Percentiles rank a stretch among this genome's conserved stretches.
These are phyloP conservation scores for Drosophila yakuba DNA, from an alignment of 1,140 invertebrate genomes.

Conservation along the genomic window DNA sequence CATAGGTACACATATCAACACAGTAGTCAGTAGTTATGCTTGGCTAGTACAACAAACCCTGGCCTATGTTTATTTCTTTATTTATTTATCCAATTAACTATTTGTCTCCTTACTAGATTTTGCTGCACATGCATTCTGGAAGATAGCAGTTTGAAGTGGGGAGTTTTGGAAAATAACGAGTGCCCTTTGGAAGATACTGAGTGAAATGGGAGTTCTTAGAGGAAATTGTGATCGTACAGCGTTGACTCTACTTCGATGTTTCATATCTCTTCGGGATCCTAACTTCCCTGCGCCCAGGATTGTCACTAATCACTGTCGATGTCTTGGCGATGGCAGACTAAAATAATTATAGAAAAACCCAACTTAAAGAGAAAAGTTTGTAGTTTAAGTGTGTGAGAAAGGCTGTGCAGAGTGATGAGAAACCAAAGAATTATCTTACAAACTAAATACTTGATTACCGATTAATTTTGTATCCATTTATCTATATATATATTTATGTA, in stretches of 20 bases:
- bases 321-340: conserved; percentile 43
- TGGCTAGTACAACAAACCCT: conserved; percentile 48
- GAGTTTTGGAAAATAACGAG: conserved; percentile 23
- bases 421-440: conserved; percentile 34
- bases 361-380: not conserved
- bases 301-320: conserved; percentile 31
- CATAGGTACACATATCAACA: conserved; percentile 72
- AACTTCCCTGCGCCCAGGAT: not conserved
- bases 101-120: conserved; percentile 37
- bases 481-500: conserved; percentile 38
- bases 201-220: conserved; percentile 7
- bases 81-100: conserved; percentile 34
- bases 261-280: conserved; percentile 24
- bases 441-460: conserved; percentile 55
- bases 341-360: conserved; percentile 13
- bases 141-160: conserved; percentile 50
- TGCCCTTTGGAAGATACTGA: conserved; percentile 40
- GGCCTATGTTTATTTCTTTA: conserved; percentile 38
- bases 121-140: conserved; percentile 47
- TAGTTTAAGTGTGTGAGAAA: conserved; percentile 15
- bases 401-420: conserved; percentile 18
- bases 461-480: conserved; percentile 44
- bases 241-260: conserved; percentile 52
- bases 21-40: conserved; percentile 51
- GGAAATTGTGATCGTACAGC: conserved; percentile 22